Base-by-base conservation (phyloP, 2,797 vertebrate genomes). In the Oryzias dopingdopingensis region DNA sequence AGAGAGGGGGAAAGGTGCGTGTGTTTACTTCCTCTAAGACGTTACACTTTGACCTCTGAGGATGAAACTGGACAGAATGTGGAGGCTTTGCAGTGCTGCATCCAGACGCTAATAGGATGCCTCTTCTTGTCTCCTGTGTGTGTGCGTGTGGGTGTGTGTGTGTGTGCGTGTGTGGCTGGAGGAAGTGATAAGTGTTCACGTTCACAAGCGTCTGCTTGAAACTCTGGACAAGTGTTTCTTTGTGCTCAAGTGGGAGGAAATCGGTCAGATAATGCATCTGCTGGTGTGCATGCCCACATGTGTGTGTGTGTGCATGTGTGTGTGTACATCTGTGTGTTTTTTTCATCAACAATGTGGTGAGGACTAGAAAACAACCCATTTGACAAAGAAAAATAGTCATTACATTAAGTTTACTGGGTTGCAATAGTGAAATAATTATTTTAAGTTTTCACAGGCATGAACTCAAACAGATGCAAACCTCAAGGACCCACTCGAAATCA, bases 21-120 rank as follows among this genome's bases (percentile, higher is more conserved):
- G 70, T 51, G 52, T 75, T 24, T 62, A 73, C 70, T 83, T 85
- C 81, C 80, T 84, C 66, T 76, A 78, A 79, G 80, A 82, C 76
- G 83, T 81, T 83, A 51, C 77, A 56, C 68, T 59, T 62, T 82
- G 77, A 85, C 84, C 83, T 72, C 67, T 65, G 62, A 75, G 63
- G 71, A 71, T 74, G 83, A 86, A 79, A 70, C 74, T 62, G 47
- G 67, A 45, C 66, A 77, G 67, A 73, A 32, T 23, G 59, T 56
- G 42, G 62, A 77, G 40, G 51, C 46, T 78, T 68, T 46, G 78
- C 62, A 63, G 23, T 54, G 56, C 74, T 56, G 56, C 76, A 79
- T 81, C 79, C 72, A 76, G 79, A 75, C 17, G 22, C 62, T 59
- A 75, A 76, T 49, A 65, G 64, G 72, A 68, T 48, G 60, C 62